Conservation (phyloP, 2,113 vertebrate species). For the Euleptes europaea region DNA sequence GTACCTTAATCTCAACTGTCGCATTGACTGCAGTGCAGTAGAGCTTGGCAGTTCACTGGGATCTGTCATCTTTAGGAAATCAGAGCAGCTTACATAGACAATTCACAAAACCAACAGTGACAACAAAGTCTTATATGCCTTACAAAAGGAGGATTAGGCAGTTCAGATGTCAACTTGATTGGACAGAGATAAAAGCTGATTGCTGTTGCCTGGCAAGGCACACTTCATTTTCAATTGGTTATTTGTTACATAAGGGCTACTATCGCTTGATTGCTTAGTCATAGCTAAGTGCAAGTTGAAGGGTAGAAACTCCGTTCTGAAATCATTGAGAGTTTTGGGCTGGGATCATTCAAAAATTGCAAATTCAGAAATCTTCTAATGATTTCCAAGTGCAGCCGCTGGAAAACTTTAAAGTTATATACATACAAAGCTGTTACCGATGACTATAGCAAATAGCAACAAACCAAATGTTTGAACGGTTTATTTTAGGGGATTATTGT, state of each 20-base stretch:
- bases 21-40: conserved; percentile 66
- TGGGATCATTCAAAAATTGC: conserved; percentile 14
- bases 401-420: background rate
- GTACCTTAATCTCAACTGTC: conserved; percentile 79
- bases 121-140: conserved; percentile 87
- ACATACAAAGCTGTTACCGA: background rate
- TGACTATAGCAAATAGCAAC: conserved; percentile 4
- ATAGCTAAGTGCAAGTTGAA: conserved; percentile 62
- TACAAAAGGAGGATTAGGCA: conserved; percentile 91
- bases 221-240: conserved; percentile 83
- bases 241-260: conserved; percentile 72
- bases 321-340: conserved; percentile 30
- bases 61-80: conserved; percentile 91
- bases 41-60: conserved; percentile 75
- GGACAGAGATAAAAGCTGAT: conserved; percentile 90
- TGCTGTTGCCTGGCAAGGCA: conserved; percentile 82
- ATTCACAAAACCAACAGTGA: conserved; percentile 93
- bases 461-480: background rate
- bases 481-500: background rate
- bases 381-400: background rate
- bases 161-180: conserved; percentile 91
- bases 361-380: background rate
- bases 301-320: conserved; percentile 57
- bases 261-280: conserved; percentile 72
- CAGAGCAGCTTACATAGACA: conserved; percentile 86